Conservation (phyloP, 2,888 invertebrate genomes). For the Orthosia incerta region DNA sequence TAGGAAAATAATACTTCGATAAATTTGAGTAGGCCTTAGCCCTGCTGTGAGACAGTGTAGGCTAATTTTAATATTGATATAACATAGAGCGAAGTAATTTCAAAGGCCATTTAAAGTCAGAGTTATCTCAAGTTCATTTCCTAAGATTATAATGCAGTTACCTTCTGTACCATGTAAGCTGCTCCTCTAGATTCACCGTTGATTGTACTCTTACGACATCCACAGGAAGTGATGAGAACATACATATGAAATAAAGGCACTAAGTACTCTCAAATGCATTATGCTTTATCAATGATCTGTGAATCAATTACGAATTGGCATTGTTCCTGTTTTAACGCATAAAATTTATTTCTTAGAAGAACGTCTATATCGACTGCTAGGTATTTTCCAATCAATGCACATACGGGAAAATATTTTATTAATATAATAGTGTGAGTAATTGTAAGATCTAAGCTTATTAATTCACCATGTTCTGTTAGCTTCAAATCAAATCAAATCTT, state of each 20-base stretch:
- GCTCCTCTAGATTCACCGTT: background rate
- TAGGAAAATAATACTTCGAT: too few relatives aligned
- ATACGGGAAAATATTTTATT: constrained; percentile 7
- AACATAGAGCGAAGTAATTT: background rate
- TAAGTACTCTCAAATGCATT: constrained; percentile 55
- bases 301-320: constrained; percentile 62
- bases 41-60: too few relatives aligned
- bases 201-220: constrained; percentile 17
- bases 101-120: background rate
- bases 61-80: background rate
- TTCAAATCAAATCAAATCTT: too few relatives aligned
- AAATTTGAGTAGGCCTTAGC: too few relatives aligned
- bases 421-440: background rate
- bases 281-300: constrained; percentile 63
- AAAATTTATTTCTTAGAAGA: constrained; percentile 28
- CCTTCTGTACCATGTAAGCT: background rate
- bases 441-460: constrained; percentile 2
- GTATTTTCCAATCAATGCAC: constrained; percentile 38
- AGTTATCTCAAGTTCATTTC: background rate
- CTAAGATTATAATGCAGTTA: background rate
- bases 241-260: constrained; percentile 41
- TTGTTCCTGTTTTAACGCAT: constrained; percentile 54
- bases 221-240: constrained; percentile 48
- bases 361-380: constrained; percentile 2
- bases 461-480: constrained; percentile 1